Conservation (phyloP, 1,140 invertebrate species). For the Drosophila melanogaster region DNA sequence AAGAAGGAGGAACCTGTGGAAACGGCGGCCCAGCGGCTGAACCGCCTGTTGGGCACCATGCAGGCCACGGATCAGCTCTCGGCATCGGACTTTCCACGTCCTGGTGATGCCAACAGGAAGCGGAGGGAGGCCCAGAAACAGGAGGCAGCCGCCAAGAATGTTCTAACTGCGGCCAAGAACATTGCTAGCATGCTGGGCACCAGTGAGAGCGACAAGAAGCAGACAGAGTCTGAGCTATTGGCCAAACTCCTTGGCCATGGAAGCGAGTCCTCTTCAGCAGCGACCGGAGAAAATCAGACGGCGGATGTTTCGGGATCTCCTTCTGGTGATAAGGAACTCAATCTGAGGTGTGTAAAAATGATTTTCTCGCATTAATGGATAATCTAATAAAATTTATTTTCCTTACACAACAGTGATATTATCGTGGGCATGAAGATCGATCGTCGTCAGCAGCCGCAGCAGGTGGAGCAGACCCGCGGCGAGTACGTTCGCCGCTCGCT, state of each 20-base stretch:
- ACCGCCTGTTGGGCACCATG: slow-evolving; percentile 74
- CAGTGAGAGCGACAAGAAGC: slow-evolving; percentile 86
- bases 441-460: slow-evolving; percentile 76
- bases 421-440: slow-evolving; percentile 91
- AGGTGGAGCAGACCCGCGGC: slow-evolving; percentile 79
- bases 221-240: slow-evolving; percentile 91
- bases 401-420: slow-evolving; percentile 86
- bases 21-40: slow-evolving; percentile 69
- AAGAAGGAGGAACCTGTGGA: slow-evolving; percentile 49
- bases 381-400: not conserved
- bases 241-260: slow-evolving; percentile 87
- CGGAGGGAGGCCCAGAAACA: slow-evolving; percentile 62
- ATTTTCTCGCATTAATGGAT: no score
- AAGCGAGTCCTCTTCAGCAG: slow-evolving; percentile 75
- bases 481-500: slow-evolving; percentile 76
- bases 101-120: slow-evolving; percentile 64
- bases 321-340: slow-evolving; percentile 61
- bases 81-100: slow-evolving; percentile 55
- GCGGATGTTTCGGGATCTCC: slow-evolving; percentile 3
- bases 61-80: slow-evolving; percentile 58
- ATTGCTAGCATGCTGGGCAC: slow-evolving; percentile 89
- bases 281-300: slow-evolving; percentile 5
- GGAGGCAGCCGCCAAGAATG: slow-evolving; percentile 60
- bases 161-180: slow-evolving; percentile 87
- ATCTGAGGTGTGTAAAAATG: slow-evolving; percentile 52